Conservation (phyloP, 2,113 vertebrate genomes). For the Rhipidura dahli region DNA sequence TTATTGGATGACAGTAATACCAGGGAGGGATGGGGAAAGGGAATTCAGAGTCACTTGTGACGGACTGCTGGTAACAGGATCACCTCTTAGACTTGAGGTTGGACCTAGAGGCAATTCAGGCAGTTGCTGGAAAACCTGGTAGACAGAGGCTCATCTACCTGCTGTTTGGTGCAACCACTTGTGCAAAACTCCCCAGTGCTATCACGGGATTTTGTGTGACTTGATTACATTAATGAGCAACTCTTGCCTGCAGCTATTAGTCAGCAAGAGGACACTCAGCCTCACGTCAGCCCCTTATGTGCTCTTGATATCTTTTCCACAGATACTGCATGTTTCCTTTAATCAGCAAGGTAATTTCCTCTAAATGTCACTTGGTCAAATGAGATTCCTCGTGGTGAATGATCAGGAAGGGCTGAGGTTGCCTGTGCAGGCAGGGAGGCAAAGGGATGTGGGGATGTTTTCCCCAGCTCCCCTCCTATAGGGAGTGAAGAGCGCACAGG, state of each 20-base stretch:
- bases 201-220: not conserved
- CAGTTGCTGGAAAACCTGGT: not conserved
- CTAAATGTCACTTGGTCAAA: not conserved
- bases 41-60: not conserved
- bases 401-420: rapidly evolving
- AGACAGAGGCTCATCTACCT: not conserved
- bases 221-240: not conserved
- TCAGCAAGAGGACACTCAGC: not conserved
- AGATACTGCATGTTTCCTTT: not conserved
- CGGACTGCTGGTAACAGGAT: not conserved
- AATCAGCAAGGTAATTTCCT: not conserved
- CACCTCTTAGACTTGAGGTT: not conserved
- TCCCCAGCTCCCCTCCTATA: not conserved
- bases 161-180: not conserved
- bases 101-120: not conserved
- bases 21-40: rapidly evolving
- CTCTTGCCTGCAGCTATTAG: not conserved
- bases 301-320: not conserved
- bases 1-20: not conserved
- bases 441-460: not conserved
- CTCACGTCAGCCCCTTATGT: not conserved
- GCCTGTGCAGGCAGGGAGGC: not conserved
- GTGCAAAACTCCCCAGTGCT: not conserved
- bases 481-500: not conserved
- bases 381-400: not conserved